Percentiles rank a stretch among this genome's conserved stretches.
These are phyloP conservation scores for Haemorhous mexicanus DNA, from an alignment of 2,113 vertebrate genomes.

Conservation along the genomic window DNA sequence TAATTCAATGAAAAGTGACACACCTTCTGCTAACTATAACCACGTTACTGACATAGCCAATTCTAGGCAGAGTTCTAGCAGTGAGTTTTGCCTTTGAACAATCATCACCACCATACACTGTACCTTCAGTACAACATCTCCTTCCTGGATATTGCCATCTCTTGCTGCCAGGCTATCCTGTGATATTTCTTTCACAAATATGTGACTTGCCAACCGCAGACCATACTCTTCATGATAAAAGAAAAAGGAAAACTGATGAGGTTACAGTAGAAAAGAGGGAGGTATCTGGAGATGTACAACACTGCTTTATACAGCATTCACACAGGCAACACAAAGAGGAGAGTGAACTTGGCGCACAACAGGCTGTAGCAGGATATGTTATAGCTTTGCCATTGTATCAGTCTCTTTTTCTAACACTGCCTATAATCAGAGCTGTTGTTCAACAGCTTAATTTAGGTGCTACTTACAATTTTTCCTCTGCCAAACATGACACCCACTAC, in stretches of 20 bases:
- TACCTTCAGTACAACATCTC: conserved; percentile 98
- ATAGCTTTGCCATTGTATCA: not conserved
- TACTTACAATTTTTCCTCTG: not conserved
- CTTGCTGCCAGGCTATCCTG: conserved; percentile 97
- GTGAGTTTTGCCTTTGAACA: not conserved
- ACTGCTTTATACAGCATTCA: not conserved
- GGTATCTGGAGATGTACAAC: not conserved
- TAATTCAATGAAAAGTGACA: not conserved
- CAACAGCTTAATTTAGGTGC: not conserved
- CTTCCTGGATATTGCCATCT: conserved; percentile 99
- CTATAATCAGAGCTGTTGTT: not conserved
- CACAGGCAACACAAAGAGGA: not conserved
- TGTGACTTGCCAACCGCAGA: conserved; percentile 97
- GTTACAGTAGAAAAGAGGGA: conserved; percentile 3
- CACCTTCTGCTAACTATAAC: not conserved
- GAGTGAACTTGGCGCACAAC: not conserved
- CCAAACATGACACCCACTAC: not conserved
- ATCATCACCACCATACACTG: not conserved
- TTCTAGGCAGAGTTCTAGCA: not conserved
- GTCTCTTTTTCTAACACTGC: not conserved
- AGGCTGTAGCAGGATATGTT: not conserved
- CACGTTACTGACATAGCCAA: not conserved
- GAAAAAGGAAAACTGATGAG: not conserved
- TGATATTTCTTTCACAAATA: conserved; percentile 99
- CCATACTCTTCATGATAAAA: conserved; percentile 86